These are phyloP conservation scores for Gnathonemus echidnorhynchus DNA, from an alignment of 2,113 vertebrate genomes.

Conservation along the genomic window DNA sequence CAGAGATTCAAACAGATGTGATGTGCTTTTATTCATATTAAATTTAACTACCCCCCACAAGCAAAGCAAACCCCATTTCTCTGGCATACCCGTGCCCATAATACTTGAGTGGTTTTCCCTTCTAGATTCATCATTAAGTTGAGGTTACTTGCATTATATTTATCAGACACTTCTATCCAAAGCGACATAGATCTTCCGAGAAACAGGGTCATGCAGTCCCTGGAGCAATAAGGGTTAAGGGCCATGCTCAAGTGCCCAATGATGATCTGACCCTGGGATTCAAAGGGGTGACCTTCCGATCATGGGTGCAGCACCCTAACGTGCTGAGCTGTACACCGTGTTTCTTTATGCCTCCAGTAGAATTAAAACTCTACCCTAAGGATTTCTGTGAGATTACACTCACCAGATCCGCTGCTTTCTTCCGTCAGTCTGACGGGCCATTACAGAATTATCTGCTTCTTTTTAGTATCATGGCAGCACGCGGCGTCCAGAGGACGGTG, in stretches of 20 bases:
- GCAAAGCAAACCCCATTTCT: neutral
- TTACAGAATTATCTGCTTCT: neutral
- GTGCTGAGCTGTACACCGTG: neutral
- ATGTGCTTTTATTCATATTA: neutral
- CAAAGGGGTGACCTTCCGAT: neutral
- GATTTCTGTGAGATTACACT: neutral
- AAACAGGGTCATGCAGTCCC: neutral
- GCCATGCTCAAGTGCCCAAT: neutral
- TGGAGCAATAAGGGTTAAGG: neutral
- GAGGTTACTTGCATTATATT: neutral
- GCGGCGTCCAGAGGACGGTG: neutral
- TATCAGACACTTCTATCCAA: neutral
- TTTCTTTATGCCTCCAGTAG: neutral
- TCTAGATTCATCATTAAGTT: neutral
- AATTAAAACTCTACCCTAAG: neutral
- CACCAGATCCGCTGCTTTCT: neutral
- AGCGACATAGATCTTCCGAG: neutral
- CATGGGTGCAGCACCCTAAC: neutral
- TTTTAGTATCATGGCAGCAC: neutral
- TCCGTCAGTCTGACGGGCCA: neutral
- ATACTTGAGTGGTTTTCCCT: neutral
- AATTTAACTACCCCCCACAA: neutral
- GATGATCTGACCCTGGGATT: neutral
- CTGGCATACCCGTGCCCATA: neutral
- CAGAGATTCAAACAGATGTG: neutral